These are phyloP conservation scores for Semaprochilodus insignis DNA, from an alignment of 2,797 vertebrate species.

Conservation along the genomic window DNA sequence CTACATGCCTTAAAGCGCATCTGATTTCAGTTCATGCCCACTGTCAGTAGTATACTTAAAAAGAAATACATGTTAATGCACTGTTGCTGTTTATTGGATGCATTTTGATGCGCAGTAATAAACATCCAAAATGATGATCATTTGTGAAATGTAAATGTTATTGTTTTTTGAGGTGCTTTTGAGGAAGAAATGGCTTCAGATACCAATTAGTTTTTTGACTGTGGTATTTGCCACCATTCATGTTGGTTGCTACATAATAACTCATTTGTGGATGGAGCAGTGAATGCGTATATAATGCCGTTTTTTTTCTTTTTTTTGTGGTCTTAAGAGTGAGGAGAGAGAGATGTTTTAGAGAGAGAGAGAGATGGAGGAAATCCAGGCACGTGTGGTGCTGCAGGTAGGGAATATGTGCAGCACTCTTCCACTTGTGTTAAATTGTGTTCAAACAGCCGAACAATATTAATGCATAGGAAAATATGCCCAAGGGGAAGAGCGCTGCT, in stretches of 20 bases:
- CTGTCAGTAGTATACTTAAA: no score
- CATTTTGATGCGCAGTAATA: no score
- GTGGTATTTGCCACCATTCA: no score
- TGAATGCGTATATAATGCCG: not conserved
- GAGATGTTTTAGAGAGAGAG: not conserved
- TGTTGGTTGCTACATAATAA: not conserved
- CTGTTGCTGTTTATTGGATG: no score
- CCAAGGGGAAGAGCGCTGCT: not conserved
- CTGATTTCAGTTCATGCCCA: no score
- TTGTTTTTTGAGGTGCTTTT: no score
- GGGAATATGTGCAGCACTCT: not conserved
- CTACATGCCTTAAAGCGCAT: no score
- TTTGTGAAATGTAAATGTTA: no score
- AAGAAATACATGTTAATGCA: no score
- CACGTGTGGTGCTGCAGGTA: not conserved
- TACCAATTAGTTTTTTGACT: no score
- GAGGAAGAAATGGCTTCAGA: no score
- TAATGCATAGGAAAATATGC: constrained; percentile 32
- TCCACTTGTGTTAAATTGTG: constrained; percentile 25
- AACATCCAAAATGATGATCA: no score
- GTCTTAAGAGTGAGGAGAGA: not conserved
- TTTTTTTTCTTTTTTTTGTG: not conserved
- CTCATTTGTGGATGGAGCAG: not conserved
- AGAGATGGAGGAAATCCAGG: not conserved
- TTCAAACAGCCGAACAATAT: constrained; percentile 14